These are phyloP conservation scores for Nycticryphes semicollaris DNA, from an alignment of 2,113 vertebrate genomes.

Conservation along the genomic window DNA sequence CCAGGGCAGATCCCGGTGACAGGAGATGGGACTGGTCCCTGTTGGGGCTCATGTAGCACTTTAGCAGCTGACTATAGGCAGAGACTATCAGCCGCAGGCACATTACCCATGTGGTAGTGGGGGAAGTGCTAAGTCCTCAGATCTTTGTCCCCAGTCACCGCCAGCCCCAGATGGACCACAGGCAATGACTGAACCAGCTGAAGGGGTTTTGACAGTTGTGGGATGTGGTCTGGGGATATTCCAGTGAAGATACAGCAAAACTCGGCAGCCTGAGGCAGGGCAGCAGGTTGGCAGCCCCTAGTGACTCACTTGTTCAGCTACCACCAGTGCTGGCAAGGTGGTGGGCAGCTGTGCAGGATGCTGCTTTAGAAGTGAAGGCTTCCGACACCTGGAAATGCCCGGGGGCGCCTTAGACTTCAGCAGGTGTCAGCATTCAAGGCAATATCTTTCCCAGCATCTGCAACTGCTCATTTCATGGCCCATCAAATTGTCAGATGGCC, in stretches of 20 bases:
- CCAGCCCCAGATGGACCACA: neutral
- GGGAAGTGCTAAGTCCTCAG: neutral
- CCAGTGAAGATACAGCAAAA: neutral
- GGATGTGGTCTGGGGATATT: neutral
- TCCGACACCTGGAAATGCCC: neutral
- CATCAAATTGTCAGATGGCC: neutral
- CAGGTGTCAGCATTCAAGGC: neutral
- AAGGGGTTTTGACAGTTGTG: neutral
- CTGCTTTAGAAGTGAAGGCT: neutral
- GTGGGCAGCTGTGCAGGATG: neutral
- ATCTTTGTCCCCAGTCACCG: neutral
- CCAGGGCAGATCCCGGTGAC: neutral
- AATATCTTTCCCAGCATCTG: neutral
- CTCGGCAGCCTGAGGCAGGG: neutral
- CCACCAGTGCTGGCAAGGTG: neutral
- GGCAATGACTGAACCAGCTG: neutral
- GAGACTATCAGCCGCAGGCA: neutral
- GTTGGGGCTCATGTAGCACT: rapidly evolving
- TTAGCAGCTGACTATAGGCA: neutral
- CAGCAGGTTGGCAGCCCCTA: neutral
- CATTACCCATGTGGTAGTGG: rapidly evolving
- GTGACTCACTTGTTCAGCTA: neutral
- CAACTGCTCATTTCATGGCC: neutral
- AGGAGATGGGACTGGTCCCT: neutral
- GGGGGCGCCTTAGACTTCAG: neutral